phyloP scores from a whole-genome alignment of 1,140 invertebrate species.

The Drosophila jambulina region DNA sequence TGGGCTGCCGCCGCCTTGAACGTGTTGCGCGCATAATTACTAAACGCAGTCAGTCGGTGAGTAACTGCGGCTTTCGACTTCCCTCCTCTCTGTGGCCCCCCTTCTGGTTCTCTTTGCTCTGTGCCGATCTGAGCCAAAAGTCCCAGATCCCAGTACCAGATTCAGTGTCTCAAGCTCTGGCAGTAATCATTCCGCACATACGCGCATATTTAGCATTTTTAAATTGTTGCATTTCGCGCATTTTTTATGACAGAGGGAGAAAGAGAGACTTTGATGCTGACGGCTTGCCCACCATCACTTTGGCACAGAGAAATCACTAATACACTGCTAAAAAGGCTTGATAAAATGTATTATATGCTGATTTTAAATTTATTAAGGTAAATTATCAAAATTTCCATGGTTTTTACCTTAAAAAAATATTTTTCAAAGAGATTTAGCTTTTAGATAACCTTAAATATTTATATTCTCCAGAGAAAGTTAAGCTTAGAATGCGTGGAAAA shows the following conservation, averaged over 20 bases:
- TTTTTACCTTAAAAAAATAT: background rate
- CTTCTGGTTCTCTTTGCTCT: slow-evolving; percentile 40
- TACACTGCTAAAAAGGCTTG: background rate
- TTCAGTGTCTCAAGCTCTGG: slow-evolving; percentile 23
- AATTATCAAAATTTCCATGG: background rate
- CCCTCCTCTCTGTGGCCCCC: background rate
- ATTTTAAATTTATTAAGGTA: background rate
- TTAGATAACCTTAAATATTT: background rate
- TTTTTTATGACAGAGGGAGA: slow-evolving; percentile 72
- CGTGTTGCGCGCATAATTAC: slow-evolving; percentile 79
- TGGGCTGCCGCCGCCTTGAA: slow-evolving; percentile 70
- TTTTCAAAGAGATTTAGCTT: background rate
- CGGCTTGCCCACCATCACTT: slow-evolving; percentile 31
- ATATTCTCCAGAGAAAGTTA: no score
- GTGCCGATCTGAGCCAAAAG: slow-evolving; percentile 35
- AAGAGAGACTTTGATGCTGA: slow-evolving; percentile 42
- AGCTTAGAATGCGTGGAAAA: no score
- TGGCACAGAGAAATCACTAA: slow-evolving; percentile 14
- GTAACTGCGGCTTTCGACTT: slow-evolving; percentile 46
- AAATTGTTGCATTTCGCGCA: slow-evolving; percentile 81
- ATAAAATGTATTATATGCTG: background rate
- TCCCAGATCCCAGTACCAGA: slow-evolving; percentile 35
- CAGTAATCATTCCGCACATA: slow-evolving; percentile 77
- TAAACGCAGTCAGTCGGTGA: slow-evolving; percentile 55
- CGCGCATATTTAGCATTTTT: slow-evolving; percentile 82